Percentiles rank a stretch among this genome's conserved stretches.
Evolutionary conservation across 1,140 invertebrate genomes (phyloP).

Genomic region (Steinernema khuongi): DNA sequence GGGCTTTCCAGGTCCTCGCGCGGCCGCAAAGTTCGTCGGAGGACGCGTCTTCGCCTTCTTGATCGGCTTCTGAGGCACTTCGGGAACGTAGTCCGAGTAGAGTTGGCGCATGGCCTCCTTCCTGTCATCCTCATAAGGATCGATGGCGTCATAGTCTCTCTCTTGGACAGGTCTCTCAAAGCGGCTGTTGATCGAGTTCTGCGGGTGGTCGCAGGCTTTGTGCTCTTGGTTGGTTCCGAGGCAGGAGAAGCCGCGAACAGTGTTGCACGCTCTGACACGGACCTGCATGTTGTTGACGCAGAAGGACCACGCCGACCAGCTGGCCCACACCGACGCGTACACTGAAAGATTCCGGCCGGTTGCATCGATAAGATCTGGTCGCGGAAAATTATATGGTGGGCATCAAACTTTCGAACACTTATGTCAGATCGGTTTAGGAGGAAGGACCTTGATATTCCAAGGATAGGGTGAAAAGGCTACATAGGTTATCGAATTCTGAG

Average conservation of each 20-base stretch:
- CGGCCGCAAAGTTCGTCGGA: constrained; percentile 21
- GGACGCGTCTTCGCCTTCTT: constrained; percentile 11
- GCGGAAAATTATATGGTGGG: too few species aligned
- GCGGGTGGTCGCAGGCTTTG: constrained; percentile 26
- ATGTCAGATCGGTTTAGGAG: too few species aligned
- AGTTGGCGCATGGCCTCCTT: constrained; percentile 47
- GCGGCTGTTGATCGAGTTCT: constrained; percentile 6
- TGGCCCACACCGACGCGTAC: constrained; percentile 55
- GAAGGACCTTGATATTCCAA: too few species aligned
- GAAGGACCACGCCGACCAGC: constrained; percentile 58
- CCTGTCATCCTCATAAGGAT: constrained; percentile 53
- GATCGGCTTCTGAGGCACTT: constrained; percentile 26
- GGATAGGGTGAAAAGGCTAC: too few species aligned
- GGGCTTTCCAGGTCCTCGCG: not conserved
- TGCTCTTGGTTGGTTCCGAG: constrained; percentile 45
- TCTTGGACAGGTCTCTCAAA: not conserved
- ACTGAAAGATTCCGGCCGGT: constrained; percentile 42
- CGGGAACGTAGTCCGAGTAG: constrained; percentile 40
- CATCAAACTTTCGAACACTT: too few species aligned
- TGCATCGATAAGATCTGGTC: constrained; percentile 22
- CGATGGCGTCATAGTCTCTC: constrained; percentile 44
- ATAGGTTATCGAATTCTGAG: too few species aligned
- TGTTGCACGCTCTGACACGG: constrained; percentile 56
- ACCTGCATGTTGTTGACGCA: constrained; percentile 50
- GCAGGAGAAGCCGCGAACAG: constrained; percentile 57